Conservation (phyloP, 2,797 vertebrate genomes). For the Nothura maculosa region DNA sequence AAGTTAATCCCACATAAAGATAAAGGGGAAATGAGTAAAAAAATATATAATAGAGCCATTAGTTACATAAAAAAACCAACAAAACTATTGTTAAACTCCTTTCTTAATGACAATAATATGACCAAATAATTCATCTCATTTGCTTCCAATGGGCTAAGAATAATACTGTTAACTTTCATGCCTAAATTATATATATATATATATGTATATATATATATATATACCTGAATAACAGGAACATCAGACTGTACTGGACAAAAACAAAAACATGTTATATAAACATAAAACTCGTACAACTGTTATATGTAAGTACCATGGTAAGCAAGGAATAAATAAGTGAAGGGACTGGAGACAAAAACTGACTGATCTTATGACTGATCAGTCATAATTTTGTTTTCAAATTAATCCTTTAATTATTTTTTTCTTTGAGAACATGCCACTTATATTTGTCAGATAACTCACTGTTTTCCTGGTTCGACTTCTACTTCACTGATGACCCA, state of each 20-base stretch:
- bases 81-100: background rate
- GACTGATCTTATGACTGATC: background rate
- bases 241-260: background rate
- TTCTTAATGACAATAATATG: background rate
- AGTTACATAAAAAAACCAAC: background rate
- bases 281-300: background rate
- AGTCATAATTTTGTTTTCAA: background rate
- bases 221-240: accelerated
- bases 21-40: background rate
- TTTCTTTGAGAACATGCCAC: background rate
- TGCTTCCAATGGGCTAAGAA: background rate
- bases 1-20: background rate
- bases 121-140: background rate
- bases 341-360: background rate
- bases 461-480: background rate
- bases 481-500: background rate
- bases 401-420: background rate
- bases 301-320: background rate
- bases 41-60: background rate
- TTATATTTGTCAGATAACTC: background rate
- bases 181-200: background rate
- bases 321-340: accelerated
- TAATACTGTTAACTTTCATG: background rate
- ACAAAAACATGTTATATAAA: background rate
- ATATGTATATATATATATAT: background rate